Evolutionary conservation across 2,888 invertebrate genomes (phyloP).

Genomic region (Andrena praecox): DNA sequence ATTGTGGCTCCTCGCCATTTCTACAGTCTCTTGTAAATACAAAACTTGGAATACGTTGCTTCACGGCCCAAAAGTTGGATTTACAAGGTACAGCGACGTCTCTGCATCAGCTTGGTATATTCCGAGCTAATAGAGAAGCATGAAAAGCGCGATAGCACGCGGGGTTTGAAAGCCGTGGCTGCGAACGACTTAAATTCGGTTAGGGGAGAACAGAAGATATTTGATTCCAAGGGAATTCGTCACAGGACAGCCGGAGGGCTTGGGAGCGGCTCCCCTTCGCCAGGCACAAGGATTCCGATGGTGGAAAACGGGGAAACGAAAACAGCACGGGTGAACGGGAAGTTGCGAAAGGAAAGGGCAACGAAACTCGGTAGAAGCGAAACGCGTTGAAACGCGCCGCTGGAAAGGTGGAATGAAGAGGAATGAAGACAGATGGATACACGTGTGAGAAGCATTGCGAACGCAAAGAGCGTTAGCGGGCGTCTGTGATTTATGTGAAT

Average conservation of each 20-base stretch:
- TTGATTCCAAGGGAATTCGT: constrained; percentile 53
- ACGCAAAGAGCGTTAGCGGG: constrained; percentile 6
- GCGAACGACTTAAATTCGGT: constrained; percentile 31
- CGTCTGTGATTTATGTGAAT: constrained; percentile 51
- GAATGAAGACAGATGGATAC: constrained; percentile 55
- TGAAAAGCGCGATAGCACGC: background rate
- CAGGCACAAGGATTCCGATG: constrained; percentile 1
- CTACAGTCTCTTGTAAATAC: background rate
- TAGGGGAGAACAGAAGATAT: constrained; percentile 47
- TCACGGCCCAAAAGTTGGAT: background rate
- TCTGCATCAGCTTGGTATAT: background rate
- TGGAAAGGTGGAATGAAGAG: constrained; percentile 48
- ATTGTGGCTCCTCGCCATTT: no score
- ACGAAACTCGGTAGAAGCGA: constrained; percentile 22
- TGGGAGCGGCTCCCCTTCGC: background rate
- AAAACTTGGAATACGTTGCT: background rate
- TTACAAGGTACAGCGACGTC: background rate
- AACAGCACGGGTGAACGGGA: background rate
- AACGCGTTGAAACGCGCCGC: constrained; percentile 8
- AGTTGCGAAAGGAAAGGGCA: background rate
- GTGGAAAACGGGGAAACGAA: background rate
- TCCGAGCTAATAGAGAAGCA: background rate
- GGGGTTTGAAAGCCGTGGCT: constrained; percentile 7
- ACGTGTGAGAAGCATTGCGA: constrained; percentile 46
- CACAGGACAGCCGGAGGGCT: constrained; percentile 3